Percentiles rank a stretch among this genome's conserved stretches.
Evolutionary conservation across 2,888 invertebrate genomes (phyloP).

Genomic region (Stomorhina lunata): DNA sequence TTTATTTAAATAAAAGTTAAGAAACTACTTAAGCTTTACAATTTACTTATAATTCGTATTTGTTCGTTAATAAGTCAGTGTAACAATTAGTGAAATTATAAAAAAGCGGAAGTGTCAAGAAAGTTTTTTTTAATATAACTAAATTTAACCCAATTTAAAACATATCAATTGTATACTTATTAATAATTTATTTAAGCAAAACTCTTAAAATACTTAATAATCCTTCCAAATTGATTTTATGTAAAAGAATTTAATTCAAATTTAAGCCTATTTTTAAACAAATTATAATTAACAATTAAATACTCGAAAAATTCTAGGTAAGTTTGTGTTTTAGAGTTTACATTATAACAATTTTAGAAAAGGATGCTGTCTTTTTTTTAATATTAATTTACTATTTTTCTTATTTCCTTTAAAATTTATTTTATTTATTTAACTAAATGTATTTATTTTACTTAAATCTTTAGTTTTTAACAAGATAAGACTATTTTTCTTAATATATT

Average conservation of each 20-base stretch:
- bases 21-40: background rate
- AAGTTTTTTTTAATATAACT: background rate
- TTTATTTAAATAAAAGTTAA: background rate
- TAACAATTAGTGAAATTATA: background rate
- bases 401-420: background rate
- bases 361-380: too few relatives aligned
- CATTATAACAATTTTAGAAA: too few relatives aligned
- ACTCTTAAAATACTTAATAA: constrained; percentile 30
- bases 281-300: background rate
- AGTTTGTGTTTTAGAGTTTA: background rate
- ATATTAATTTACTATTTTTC: background rate
- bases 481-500: too few relatives aligned
- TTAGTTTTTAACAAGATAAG: too few relatives aligned
- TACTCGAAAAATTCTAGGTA: constrained; percentile 26
- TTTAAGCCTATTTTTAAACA: background rate
- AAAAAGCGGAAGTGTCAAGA: constrained; percentile 16
- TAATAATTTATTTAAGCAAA: constrained; percentile 27
- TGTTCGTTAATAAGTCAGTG: too few relatives aligned
- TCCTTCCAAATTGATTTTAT: constrained; percentile 44
- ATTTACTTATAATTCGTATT: too few relatives aligned
- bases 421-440: background rate
- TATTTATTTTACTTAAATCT: constrained; percentile 5
- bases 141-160: constrained; percentile 54
- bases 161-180: constrained; percentile 57
- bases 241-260: constrained; percentile 9